Conservation (phyloP, 2,797 vertebrate genomes). For the Danionella dracula region DNA sequence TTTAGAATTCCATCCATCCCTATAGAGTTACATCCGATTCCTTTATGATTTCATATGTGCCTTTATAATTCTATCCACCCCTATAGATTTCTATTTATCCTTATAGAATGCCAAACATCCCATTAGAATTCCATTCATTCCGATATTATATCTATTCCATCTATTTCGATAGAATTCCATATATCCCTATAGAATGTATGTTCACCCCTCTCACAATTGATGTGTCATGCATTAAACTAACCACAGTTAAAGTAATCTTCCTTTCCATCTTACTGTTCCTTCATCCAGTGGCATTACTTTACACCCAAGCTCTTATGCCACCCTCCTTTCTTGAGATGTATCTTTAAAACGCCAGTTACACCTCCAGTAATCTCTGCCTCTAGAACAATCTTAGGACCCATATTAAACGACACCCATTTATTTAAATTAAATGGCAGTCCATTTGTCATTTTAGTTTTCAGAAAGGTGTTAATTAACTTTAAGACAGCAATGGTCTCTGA, state of each 20-base stretch:
- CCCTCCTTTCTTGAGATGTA: background rate
- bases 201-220: too few relatives aligned
- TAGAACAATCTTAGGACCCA: background rate
- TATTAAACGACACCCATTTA: too few relatives aligned
- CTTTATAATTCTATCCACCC: background rate
- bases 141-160: background rate
- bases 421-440: too few relatives aligned
- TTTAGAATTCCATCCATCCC: background rate
- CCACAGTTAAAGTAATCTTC: too few relatives aligned
- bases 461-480: background rate
- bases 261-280: too few relatives aligned
- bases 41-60: too few relatives aligned
- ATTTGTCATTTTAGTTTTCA: background rate
- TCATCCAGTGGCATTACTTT: background rate
- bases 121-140: too few relatives aligned
- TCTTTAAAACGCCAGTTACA: background rate
- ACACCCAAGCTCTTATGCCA: background rate
- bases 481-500: background rate
- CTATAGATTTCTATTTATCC: too few relatives aligned
- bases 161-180: background rate
- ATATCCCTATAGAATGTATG: too few relatives aligned
- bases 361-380: background rate
- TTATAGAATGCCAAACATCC: too few relatives aligned
- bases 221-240: too few relatives aligned
- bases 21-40: too few relatives aligned